Base-by-base conservation (phyloP, 2,797 vertebrate species). In the Anguilla megastoma region DNA sequence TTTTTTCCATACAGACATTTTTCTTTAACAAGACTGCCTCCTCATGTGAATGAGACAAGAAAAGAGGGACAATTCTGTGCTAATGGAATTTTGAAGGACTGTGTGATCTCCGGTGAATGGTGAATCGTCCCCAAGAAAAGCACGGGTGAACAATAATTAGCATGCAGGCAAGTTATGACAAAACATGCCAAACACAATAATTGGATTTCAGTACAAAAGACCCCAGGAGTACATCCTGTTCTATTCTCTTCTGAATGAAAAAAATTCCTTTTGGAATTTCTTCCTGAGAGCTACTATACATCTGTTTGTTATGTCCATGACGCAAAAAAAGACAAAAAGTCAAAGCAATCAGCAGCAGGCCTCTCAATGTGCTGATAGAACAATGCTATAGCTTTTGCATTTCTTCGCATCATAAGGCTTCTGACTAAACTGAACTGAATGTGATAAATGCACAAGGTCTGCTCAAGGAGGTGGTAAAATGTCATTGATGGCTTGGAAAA, bases 131-230 rank as follows among this genome's bases (percentile, higher is more conserved):
- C 84, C 69, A 33, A 14, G 10, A 54, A 56, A 69, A 88, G 82
- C 50, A 58, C 6, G 80, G 58, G 45, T n/a, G 84, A 90, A 85
- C 50, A 27, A 60, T 86, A 74, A 88, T 80, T 80, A 88, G 71
- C 54, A 63, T 50, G 2, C n/a, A 6, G 54, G 86, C 88, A 86
- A 66, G 85, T 86, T 86, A 84, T 52, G 88, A 86, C 88, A 88
- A 63, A 88, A 80, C 54, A 60, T 88, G 45, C 9, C 74, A 52
- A n/a, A 63, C 71, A 58, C 33, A 85, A 74, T 86, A 66, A 88
- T 82, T 86, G 69, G 71, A 63, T 82, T 82, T 86, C 74, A 86
- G 76, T 69, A 88, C 56, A 80, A 86, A 60, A 12, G n/a, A 82
- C 58, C 58, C 30, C 85, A 54, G 60, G 84, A 36, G 52, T 30